phyloP scores from a whole-genome alignment of 1,140 invertebrate species.

The Vollenhovia emeryi region DNA sequence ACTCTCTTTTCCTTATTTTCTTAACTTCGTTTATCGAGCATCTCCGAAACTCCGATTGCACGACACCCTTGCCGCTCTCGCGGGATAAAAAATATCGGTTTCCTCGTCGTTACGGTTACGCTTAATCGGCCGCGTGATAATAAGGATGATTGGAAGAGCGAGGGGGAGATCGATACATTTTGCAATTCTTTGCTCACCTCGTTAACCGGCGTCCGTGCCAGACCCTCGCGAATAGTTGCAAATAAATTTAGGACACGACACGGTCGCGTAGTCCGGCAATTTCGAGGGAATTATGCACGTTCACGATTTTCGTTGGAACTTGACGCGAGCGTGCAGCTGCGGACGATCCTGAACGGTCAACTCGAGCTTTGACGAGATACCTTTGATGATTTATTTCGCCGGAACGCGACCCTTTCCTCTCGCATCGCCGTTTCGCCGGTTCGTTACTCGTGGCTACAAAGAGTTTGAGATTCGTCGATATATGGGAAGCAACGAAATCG shows the following conservation, averaged over 20 bases:
- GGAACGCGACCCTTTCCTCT: constrained; percentile 43
- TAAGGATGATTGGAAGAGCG: neutral
- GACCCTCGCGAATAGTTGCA: neutral
- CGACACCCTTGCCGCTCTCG: constrained; percentile 4
- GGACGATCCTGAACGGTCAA: constrained; percentile 16
- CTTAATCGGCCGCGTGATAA: neutral
- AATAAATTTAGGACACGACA: constrained; percentile 3
- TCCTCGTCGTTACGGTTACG: neutral
- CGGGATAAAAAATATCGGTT: neutral
- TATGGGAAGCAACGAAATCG: constrained; percentile 30
- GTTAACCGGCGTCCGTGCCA: neutral
- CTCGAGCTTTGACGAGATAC: constrained; percentile 47
- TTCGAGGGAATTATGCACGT: constrained; percentile 39
- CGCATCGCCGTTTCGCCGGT: constrained; percentile 19
- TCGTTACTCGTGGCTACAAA: constrained; percentile 41
- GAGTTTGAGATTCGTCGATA: neutral
- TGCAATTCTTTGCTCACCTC: neutral
- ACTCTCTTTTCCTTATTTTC: neutral
- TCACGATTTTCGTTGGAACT: constrained; percentile 28
- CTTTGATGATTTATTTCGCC: constrained; percentile 48
- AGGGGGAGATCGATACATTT: neutral
- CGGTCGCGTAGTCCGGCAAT: neutral
- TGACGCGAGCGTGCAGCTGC: neutral
- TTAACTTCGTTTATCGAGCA: constrained; percentile 46
- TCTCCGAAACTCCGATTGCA: neutral